Base-by-base conservation (phyloP, 2,113 vertebrate species). In the Lophochroa leadbeateri region DNA sequence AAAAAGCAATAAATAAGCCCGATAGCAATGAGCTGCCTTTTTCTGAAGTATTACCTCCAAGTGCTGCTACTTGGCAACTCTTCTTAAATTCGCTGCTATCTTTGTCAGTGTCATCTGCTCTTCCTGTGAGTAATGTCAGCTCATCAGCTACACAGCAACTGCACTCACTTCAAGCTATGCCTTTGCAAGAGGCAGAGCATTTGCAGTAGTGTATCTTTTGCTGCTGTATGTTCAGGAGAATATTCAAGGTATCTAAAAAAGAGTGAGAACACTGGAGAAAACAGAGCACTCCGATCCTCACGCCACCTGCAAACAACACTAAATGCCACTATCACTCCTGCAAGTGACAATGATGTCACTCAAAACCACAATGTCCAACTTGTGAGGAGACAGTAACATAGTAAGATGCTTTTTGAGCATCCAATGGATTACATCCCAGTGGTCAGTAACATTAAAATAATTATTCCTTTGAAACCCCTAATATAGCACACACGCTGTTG, bases 1-100 rank as follows among this genome's bases (percentile, higher is more conserved):
- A 20, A 35, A 47, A 60, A 29, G 21, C 12, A 84, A 31, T 37
- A 82, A 89, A 75, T 28, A 55, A 81, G 77, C 7, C 47, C 33
- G 50, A 60, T 1, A 65, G 64, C 71, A 71, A 68, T 3, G 33
- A 92, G 47, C 10, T 63, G 64, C 37, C 9, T 64, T 88, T 70
- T 64, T 49, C 75, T 43, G 92, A 94, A 76, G 63, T 57, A 89
- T 79, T 76, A 87, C 39, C 39, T 69, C 61, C 37, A 14, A 68
- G 70, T 79, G 71, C 75, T 94, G 85, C 82, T 70, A 27, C 92
- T 94, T 93, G 90, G 63, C 96, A 94, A 35, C 87, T 88, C 87
- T 39, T 81, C 46, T 33, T 8, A 24, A 24, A 16, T 78, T 78
- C 80, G 33, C 8, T 69, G 75, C 83, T 96, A 64, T 41, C 88